Conservation (phyloP, 30 jellyfish, hydroid and myxozoan genomes). For the Morbakka virulenta region DNA sequence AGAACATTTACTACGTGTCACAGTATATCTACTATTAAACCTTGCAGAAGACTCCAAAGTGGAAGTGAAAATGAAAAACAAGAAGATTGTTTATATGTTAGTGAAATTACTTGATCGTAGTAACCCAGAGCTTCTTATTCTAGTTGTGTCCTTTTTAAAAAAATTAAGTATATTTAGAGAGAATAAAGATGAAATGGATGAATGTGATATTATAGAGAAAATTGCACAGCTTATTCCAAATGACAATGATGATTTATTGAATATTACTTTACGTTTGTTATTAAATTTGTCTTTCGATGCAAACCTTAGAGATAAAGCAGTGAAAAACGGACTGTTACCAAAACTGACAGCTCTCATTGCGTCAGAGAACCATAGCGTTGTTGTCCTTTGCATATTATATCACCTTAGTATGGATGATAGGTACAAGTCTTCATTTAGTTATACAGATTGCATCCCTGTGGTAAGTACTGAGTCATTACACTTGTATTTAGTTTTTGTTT, state of each 20-base stretch:
- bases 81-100: conserved; percentile 62
- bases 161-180: conserved; percentile 88
- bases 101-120: conserved; percentile 68
- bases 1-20: conserved; percentile 93
- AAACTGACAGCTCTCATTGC: conserved; percentile 77
- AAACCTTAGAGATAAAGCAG: conserved; percentile 85
- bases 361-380: conserved; percentile 75
- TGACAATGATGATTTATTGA: conserved; percentile 82
- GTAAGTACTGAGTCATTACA: conserved; percentile 40
- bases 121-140: conserved; percentile 80
- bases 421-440: conserved; percentile 88
- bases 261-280: conserved; percentile 74
- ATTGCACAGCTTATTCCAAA: conserved; percentile 73
- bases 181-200: conserved; percentile 80
- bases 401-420: conserved; percentile 98
- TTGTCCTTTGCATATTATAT: conserved; percentile 87
- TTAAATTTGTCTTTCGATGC: conserved; percentile 86
- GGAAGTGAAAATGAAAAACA: conserved; percentile 90
- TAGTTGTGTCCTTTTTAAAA: conserved; percentile 93
- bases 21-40: conserved; percentile 87
- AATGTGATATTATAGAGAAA: conserved; percentile 59
- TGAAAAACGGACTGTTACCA: conserved; percentile 87
- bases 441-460: conserved; percentile 99
- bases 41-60: conserved; percentile 96
- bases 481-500: background rate